Base-by-base conservation (phyloP, 2,797 vertebrate species). In the Bryconaethiops microstoma region DNA sequence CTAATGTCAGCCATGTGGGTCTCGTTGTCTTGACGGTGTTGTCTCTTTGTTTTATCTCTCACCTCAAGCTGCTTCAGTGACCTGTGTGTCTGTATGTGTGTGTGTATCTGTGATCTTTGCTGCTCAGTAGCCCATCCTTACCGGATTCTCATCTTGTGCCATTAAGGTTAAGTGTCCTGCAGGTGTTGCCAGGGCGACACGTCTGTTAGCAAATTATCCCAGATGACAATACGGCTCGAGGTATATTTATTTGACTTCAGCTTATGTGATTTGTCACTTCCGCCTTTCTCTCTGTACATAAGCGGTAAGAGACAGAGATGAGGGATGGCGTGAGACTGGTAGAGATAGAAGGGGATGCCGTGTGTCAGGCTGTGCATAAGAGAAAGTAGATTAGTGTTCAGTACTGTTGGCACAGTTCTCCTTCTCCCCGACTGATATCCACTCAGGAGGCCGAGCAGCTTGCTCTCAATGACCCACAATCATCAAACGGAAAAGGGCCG, bases 361-460 rank as follows among this genome's bases (percentile, higher is more conserved):
- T 64, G 63, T 78, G 71, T 69, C 77, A 78, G 64, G 77, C 74
- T 67, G 78, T 71, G 80, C 64, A 79, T 67, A 69, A 80, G 77
- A 79, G 70, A 7, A 62, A 84, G 82, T 71, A 77, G 74, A 80
- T 76, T 80, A 78, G 80, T 50, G 75, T 40, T 74, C 69, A 60
- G 80, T 59, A 73, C 65, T 39, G 70, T 74, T 83, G 85, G 78
- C 85, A 59, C 57, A 29, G 29, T 73, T 81, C 52, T 67, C 55
- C 57, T 83, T 59, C 79, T 70, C 64, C 75, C 85, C 72, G 40
- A 60, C 77, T 76, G 71, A 77, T 77, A 75, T 74, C 80, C 80
- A 82, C 85, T 86, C 79, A 48, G 48, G 76, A 77, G 86, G 70
- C 60, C 80, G 78, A 86, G 82, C 76, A 82, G 80, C 83, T 84